A percentile compares a stretch with the other conserved stretches of the same genome.
These are phyloP conservation scores for Charaxes varanes DNA, from an alignment of 1,140 invertebrate genomes.

Conservation along the genomic window DNA sequence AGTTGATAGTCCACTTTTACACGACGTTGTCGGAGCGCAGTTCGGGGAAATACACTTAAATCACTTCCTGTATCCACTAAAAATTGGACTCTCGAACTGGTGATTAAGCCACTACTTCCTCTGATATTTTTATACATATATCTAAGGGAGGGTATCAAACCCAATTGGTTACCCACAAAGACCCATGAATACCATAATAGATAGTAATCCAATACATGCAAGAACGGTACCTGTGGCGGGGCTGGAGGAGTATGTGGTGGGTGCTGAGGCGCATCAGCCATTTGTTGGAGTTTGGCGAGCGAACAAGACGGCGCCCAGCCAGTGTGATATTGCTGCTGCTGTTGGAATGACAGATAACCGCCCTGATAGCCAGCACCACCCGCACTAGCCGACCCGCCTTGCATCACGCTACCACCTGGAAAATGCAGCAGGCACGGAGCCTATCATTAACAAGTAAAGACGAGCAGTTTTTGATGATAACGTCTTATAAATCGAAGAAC, in stretches of 20 bases:
- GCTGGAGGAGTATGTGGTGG: constrained; percentile 44
- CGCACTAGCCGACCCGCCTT: constrained; percentile 19
- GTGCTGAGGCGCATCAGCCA: constrained; percentile 63
- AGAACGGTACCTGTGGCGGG: constrained; percentile 18
- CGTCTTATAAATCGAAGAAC: too few relatives aligned
- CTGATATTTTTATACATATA: too few relatives aligned
- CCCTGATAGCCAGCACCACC: constrained; percentile 48
- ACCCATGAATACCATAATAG: too few relatives aligned
- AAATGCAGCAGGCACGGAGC: too few relatives aligned
- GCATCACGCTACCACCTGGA: constrained; percentile 36
- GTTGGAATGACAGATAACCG: constrained; percentile 58
- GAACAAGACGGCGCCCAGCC: constrained; percentile 64
- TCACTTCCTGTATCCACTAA: constrained; percentile 9
- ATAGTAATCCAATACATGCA: too few relatives aligned
- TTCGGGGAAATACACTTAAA: constrained; percentile 8
- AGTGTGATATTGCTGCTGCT: constrained; percentile 61
- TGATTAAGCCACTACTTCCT: too few relatives aligned
- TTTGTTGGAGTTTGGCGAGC: constrained; percentile 70
- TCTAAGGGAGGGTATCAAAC: too few relatives aligned
- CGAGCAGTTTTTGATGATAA: too few relatives aligned
- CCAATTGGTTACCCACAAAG: too few relatives aligned
- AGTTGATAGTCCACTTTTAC: constrained; percentile 8
- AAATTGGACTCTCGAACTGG: constrained; percentile 1
- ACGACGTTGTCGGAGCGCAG: constrained; percentile 8
- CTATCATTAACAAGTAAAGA: too few relatives aligned